These are phyloP conservation scores for Limenitis camilla DNA, from an alignment of 2,888 invertebrate species.

Conservation along the genomic window DNA sequence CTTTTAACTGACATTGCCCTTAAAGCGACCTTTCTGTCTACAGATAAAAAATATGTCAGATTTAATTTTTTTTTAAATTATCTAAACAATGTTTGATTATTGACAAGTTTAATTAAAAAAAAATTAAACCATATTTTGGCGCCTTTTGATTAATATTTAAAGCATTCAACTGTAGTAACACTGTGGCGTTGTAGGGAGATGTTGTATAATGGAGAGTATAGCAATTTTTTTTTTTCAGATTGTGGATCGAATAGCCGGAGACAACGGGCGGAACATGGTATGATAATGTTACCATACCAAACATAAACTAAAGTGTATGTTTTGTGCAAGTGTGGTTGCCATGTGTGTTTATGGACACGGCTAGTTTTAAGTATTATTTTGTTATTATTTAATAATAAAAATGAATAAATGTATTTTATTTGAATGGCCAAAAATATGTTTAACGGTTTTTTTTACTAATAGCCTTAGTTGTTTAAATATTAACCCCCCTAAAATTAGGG, in stretches of 20 bases:
- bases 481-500: no score
- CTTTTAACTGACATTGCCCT: no score
- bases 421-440: slow-evolving; percentile 10
- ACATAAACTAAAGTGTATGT: slow-evolving; percentile 36
- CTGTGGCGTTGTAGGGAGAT: no score
- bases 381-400: slow-evolving; percentile 16
- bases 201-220: no score
- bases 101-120: no score
- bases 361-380: slow-evolving; percentile 21
- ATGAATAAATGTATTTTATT: slow-evolving; percentile 21
- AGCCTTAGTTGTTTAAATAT: neutral
- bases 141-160: no score
- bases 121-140: no score
- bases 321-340: slow-evolving; percentile 30
- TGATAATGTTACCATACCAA: slow-evolving; percentile 65
- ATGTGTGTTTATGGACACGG: slow-evolving; percentile 23
- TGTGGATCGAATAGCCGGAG: slow-evolving; percentile 86
- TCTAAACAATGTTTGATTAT: no score
- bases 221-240: slow-evolving; percentile 79
- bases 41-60: no score
- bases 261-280: slow-evolving; percentile 88
- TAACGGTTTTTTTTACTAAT: slow-evolving; percentile 4
- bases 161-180: no score
- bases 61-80: no score
- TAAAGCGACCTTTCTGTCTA: no score